Conservation (phyloP, 2,113 vertebrate species). For the human region DNA sequence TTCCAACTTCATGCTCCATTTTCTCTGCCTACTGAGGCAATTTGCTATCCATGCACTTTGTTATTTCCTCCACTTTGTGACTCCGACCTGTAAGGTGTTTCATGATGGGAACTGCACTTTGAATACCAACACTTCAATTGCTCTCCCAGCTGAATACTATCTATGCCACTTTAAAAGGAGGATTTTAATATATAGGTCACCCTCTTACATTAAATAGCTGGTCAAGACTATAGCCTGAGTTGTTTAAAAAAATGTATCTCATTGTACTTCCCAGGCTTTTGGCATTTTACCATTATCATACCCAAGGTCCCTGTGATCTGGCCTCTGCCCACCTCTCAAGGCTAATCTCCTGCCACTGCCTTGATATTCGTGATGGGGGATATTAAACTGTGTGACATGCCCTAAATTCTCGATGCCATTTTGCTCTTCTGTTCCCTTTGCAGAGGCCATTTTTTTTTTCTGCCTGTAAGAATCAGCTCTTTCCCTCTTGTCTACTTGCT, state of each 20-base stretch:
- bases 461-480: neutral
- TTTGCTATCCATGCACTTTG: constrained; percentile 68
- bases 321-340: neutral
- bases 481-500: neutral
- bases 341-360: neutral
- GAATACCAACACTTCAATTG: constrained; percentile 64
- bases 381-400: neutral
- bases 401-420: neutral
- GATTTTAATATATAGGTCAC: constrained; percentile 65
- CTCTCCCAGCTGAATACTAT: constrained; percentile 30
- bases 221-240: constrained; percentile 17
- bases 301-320: neutral
- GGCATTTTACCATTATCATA: neutral
- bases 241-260: constrained; percentile 37
- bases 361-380: neutral
- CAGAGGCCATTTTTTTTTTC: neutral
- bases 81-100: constrained; percentile 67
- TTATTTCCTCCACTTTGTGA: constrained; percentile 69
- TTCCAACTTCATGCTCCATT: constrained; percentile 70
- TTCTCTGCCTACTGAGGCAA: constrained; percentile 55
- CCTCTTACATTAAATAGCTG: constrained; percentile 54
- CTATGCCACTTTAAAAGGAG: neutral
- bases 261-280: neutral
- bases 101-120: constrained; percentile 62
- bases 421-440: neutral